A percentile compares a stretch with the other conserved stretches of the same genome.
Conservation (phyloP, 92 coral and sea anemone species). For the Paragorgia papillata region DNA sequence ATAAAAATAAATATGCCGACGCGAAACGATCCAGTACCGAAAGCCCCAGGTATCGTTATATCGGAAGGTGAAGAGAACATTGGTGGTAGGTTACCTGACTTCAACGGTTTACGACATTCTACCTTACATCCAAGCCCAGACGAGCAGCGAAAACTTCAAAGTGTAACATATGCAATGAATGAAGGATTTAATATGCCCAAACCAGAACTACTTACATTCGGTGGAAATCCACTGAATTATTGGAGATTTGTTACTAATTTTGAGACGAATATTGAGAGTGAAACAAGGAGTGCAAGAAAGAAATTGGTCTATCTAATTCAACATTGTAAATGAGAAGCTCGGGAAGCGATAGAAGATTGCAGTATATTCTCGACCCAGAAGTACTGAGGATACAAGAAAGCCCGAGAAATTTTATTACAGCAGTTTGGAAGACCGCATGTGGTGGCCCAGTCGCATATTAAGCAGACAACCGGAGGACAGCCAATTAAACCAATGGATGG, state of each 20-base stretch:
- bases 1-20: no score
- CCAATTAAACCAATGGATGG: slow-evolving; percentile 33
- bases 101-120: no score
- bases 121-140: neutral
- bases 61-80: no score
- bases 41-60: no score
- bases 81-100: no score
- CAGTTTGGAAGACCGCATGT: slow-evolving; percentile 44
- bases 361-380: no score
- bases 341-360: neutral
- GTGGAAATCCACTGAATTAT: slow-evolving; percentile 43
- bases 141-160: neutral
- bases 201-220: neutral
- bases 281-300: slow-evolving; percentile 22
- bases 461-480: slow-evolving; percentile 28
- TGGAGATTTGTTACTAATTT: no score
- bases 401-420: no score
- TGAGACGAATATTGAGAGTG: slow-evolving; percentile 47
- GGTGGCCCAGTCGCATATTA: slow-evolving; percentile 43
- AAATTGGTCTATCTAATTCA: slow-evolving; percentile 39
- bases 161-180: neutral
- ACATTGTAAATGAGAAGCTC: slow-evolving; percentile 46
- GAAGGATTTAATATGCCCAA: no score
- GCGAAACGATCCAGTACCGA: no score
- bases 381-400: no score